These are phyloP conservation scores for Dasyurus viverrinus DNA, from an alignment of 2,113 vertebrate species.

Conservation along the genomic window DNA sequence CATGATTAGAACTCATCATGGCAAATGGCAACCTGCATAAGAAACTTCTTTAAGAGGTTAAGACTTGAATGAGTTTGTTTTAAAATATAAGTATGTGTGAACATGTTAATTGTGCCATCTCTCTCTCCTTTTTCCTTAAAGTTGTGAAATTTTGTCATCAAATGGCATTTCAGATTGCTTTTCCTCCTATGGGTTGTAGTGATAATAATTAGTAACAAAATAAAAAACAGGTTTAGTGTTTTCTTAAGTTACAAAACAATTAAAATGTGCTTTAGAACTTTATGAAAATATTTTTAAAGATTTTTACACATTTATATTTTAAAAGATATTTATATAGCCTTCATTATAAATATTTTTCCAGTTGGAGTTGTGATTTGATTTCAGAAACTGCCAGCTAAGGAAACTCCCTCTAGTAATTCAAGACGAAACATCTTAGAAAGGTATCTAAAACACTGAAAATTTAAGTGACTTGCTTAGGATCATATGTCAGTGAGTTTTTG, in stretches of 20 bases:
- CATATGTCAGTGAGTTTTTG: no score
- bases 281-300: neutral
- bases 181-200: neutral
- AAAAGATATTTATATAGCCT: neutral
- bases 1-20: neutral
- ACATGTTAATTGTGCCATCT: neutral
- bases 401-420: neutral
- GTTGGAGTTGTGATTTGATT: neutral
- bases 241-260: constrained; percentile 39
- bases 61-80: neutral
- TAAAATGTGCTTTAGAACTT: constrained; percentile 26
- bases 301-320: neutral
- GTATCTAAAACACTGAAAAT: no score
- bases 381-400: neutral
- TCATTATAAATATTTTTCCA: neutral
- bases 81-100: neutral
- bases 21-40: neutral
- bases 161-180: constrained; percentile 23
- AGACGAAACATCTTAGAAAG: no score
- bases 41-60: neutral
- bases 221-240: neutral
- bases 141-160: constrained; percentile 14
- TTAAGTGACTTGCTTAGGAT: no score
- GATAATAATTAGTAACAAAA: constrained; percentile 25
- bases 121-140: neutral